Conservation (phyloP, 2,888 invertebrate genomes). For the Diarsia dahlii region DNA sequence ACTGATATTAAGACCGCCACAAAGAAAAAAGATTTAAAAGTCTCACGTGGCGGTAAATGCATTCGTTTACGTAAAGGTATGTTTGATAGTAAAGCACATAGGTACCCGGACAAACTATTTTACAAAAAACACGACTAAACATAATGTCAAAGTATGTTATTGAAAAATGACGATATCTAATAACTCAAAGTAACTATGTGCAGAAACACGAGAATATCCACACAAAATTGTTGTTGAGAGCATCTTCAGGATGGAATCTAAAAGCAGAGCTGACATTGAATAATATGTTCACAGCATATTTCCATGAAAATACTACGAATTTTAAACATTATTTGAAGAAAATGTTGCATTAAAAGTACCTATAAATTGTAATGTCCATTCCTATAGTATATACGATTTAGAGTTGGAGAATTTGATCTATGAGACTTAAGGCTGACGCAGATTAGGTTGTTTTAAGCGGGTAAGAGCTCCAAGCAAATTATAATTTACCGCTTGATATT, state of each 20-base stretch:
- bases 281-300: conserved; percentile 55
- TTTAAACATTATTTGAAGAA: conserved; percentile 47
- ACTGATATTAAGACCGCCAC: not conserved
- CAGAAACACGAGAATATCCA: conserved; percentile 24
- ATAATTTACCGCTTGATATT: not conserved
- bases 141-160: conserved; percentile 6
- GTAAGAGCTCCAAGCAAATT: not conserved
- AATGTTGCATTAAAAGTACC: conserved; percentile 23
- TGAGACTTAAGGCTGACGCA: conserved; percentile 47
- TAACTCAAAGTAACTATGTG: conserved; percentile 33
- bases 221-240: conserved; percentile 23
- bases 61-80: not conserved
- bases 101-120: not conserved
- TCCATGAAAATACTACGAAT: conserved; percentile 45
- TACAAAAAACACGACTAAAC: not conserved
- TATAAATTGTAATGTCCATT: conserved; percentile 65
- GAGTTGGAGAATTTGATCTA: conserved; percentile 63
- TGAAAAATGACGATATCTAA: conserved; percentile 27
- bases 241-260: conserved; percentile 38
- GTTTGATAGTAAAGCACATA: not conserved
- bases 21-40: too few species aligned
- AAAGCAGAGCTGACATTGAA: conserved; percentile 55
- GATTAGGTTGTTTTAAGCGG: conserved; percentile 11
- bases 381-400: conserved; percentile 64
- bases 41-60: too few species aligned